Base-by-base conservation (phyloP, 2,797 vertebrate genomes). In the Sebastes steindachneri region DNA sequence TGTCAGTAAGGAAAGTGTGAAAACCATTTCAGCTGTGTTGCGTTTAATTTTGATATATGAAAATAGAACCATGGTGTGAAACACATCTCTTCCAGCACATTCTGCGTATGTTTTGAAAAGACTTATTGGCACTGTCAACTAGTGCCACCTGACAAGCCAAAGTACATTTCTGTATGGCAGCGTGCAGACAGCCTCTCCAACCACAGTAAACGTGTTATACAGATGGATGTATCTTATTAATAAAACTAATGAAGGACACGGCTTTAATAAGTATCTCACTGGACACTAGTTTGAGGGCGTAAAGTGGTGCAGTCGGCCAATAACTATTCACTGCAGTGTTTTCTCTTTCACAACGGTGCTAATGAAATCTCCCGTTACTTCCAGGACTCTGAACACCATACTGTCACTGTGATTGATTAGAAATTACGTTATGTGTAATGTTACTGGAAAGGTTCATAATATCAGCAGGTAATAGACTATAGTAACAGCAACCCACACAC, bases 1-100 rank as follows among this genome's bases (percentile, higher is more conserved):
- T 70, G 68, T 67, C 63, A 51, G 51, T 19, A 28, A 53, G 45
- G 15, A 41, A 45, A 53, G 78, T 64, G 68, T 73, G 64, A 75
- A 84, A 84, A 77, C 4, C 31, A 25, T 73, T 26, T 62, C 65
- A 29, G 57, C 25, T 59, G 7, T 12, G 31, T 58, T 73, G 33
- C 37, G 68, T 65, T 81, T 68, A 51, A 74, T 83, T 74, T 64
- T 57, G 17, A 75, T 65, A 26, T 33, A 77, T 74, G 63, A 63
- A 86, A 88, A 80, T 73, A 82, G 31, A 75, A 51, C 6, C 15
- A 2, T 59, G 54, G 80, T 86, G 69, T 77, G 67, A 89, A 86
- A 76, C 33, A 67, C 6, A 6, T 70, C 29, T 81, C 37, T 55
- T 1, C 63, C 62, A 78, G 35, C 31, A 64, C 51, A 77, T 4